Evolutionary conservation across 2,113 vertebrate species (phyloP).

Genomic region (Zapus hudsonius): DNA sequence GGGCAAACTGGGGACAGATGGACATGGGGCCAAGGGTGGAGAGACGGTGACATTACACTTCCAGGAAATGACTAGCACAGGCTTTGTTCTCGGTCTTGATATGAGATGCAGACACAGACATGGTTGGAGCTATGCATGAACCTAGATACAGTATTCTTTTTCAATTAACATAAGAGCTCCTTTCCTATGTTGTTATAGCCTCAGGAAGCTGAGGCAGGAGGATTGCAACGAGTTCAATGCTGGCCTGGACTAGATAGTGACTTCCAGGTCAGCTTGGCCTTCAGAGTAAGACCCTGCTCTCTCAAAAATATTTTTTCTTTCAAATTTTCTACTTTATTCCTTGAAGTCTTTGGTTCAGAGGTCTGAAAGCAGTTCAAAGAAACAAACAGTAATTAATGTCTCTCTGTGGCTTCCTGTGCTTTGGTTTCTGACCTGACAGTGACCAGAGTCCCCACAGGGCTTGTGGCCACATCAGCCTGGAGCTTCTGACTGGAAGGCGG

Average conservation of each 20-base stretch:
- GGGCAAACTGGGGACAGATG: neutral
- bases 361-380: neutral
- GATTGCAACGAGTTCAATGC: neutral
- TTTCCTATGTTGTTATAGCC: neutral
- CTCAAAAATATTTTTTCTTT: no score
- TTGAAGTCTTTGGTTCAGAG: neutral
- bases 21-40: neutral
- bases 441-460: neutral
- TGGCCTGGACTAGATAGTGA: neutral
- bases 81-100: neutral
- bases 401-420: no score
- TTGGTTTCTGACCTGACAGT: neutral
- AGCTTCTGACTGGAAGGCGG: neutral
- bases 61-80: neutral
- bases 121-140: neutral
- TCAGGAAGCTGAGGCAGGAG: no score
- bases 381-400: neutral
- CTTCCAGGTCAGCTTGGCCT: neutral
- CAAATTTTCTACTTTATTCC: neutral
- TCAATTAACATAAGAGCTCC: no score
- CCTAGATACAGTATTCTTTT: no score
- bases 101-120: neutral
- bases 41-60: neutral
- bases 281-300: neutral
- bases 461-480: no score